Evolutionary conservation across 2,888 invertebrate species (phyloP), one percentile per base, ranked within the genome.

Genomic region (Timema podura): DNA sequence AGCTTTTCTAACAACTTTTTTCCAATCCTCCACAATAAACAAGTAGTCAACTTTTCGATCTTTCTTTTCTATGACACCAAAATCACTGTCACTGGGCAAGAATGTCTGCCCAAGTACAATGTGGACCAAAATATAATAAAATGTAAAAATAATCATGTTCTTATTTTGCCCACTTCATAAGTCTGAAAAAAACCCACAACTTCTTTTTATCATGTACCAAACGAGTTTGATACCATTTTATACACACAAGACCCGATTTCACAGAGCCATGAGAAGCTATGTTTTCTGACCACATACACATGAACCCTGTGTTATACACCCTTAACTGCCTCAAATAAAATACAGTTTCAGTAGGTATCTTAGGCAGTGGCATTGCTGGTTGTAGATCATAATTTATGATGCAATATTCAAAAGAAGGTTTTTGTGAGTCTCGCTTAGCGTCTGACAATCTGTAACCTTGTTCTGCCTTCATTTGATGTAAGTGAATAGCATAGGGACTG

Each of bases 401-500:
- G 1, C 51, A 51, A 51, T 51, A 51, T 11, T 51, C 51, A n/a
- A 51, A 51, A 51, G 11, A 51, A n/a, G 51, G n/a, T n/a, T 51
- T 51, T 51, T 11, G 30, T 30, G n/a, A 51, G 51, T 51, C n/a
- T n/a, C 51, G 2, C n/a, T 51, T 51, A 51, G 51, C 11, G 3
- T 3, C n/a, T 51, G 51, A 51, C 11, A 51, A 13, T n/a, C n/a
- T 51, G n/a, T 51, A 51, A 11, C 51, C 51, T 51, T 51, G 51
- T 51, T 51, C 51, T 51, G 51, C 51, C 51, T 51, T 51, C 51
- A 51, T 51, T 51, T 51, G 51, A n/a, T 51, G 51, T 13, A 51
- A n/a, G 51, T 3, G 51, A 51, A 51, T 11, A 51, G 51, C 51
- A 51, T n/a, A 51, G n/a, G 51, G 51, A 13, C 11, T 51, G n/a